These are phyloP conservation scores for Sphyrna mokarran DNA, from an alignment of 2,113 vertebrate genomes.

Conservation along the genomic window DNA sequence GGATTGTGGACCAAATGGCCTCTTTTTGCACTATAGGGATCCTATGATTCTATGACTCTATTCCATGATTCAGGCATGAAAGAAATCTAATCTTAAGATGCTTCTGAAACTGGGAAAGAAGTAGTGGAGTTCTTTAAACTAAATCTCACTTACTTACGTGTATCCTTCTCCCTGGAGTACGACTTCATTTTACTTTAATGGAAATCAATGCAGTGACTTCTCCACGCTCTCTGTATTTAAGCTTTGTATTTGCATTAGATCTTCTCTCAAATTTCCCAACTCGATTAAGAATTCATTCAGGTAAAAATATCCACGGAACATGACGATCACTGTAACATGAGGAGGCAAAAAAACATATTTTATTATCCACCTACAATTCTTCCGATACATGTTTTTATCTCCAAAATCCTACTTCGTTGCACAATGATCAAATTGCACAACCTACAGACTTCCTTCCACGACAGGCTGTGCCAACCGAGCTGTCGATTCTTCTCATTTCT, in stretches of 20 bases:
- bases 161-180: not conserved
- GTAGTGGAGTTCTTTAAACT: not conserved
- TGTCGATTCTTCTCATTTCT: not conserved
- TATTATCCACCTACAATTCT: not conserved
- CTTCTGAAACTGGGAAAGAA: not conserved
- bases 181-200: constrained; percentile 15
- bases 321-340: not conserved
- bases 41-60: too few species aligned
- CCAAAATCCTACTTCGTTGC: not conserved
- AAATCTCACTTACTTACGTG: constrained; percentile 9
- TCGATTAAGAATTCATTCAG: not conserved
- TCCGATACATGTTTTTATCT: not conserved
- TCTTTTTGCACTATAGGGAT: too few species aligned
- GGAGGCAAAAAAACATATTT: not conserved
- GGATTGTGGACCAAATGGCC: too few species aligned
- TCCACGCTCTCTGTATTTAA: not conserved
- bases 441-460: not conserved
- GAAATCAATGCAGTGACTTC: not conserved
- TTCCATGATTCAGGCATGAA: not conserved
- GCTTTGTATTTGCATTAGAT: not conserved
- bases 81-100: not conserved
- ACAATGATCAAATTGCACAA: not conserved
- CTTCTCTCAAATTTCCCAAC: not conserved
- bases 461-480: not conserved
- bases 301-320: not conserved